These are phyloP conservation scores for Pyrocephalus nanus DNA, from an alignment of 2,797 vertebrate genomes.

Conservation along the genomic window DNA sequence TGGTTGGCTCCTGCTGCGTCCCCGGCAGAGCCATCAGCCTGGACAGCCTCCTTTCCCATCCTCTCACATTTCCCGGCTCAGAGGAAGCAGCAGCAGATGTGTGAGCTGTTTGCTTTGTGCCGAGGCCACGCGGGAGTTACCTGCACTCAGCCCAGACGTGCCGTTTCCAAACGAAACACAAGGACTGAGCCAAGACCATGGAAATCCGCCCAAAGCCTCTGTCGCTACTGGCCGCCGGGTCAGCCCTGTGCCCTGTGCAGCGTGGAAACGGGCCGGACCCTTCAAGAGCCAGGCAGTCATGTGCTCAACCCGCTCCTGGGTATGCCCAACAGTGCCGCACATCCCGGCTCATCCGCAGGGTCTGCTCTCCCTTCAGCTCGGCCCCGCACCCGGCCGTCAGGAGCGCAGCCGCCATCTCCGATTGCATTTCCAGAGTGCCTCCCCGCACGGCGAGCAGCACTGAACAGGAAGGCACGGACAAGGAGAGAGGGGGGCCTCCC, in stretches of 20 bases:
- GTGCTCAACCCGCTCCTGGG: accelerated
- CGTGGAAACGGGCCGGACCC: neutral
- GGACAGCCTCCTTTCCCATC: conserved; percentile 56
- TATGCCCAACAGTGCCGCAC: accelerated
- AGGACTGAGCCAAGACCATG: conserved; percentile 8
- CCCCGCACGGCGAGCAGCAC: conserved; percentile 2
- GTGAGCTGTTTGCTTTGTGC: conserved; percentile 67
- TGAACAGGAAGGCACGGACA: conserved; percentile 9
- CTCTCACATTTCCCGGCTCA: conserved; percentile 59
- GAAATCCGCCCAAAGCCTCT: neutral
- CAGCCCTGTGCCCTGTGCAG: neutral
- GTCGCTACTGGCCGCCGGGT: neutral
- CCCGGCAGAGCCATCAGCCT: neutral
- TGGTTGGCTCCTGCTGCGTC: neutral
- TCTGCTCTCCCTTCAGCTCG: neutral
- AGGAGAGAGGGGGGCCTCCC: neutral
- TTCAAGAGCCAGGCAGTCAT: accelerated
- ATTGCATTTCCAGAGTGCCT: conserved; percentile 52
- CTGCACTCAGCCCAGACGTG: conserved; percentile 20
- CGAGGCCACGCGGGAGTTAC: conserved; percentile 60
- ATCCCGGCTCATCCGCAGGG: neutral
- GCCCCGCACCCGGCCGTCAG: neutral
- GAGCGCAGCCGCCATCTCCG: neutral
- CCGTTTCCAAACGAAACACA: conserved; percentile 29
- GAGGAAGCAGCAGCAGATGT: conserved; percentile 70